Conservation (phyloP, 2,113 vertebrate species). For the Orycteropus afer region DNA sequence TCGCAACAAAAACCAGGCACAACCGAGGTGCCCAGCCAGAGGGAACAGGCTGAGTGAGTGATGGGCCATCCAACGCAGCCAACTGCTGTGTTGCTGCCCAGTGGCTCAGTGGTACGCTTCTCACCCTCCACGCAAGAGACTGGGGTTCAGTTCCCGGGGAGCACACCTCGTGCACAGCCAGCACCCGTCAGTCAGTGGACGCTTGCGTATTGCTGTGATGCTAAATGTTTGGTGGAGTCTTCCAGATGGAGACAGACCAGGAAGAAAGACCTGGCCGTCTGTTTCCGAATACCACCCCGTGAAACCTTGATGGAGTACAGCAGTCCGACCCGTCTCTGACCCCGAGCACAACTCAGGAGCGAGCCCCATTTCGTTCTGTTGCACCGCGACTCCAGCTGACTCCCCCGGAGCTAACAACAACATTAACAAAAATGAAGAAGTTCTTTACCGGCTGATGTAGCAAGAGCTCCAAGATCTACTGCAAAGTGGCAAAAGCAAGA, state of each 20-base stretch:
- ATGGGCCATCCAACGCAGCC: background rate
- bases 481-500: background rate
- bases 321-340: background rate
- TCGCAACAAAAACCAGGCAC: background rate
- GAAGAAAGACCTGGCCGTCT: background rate
- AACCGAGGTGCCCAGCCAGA: background rate
- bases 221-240: background rate
- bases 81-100: too few species aligned
- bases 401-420: background rate
- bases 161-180: background rate
- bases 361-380: background rate
- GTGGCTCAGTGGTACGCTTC: background rate
- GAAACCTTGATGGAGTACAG: background rate
- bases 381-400: background rate
- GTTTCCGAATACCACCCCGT: background rate
- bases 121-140: background rate
- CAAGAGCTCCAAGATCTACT: background rate
- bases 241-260: background rate
- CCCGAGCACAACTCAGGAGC: background rate
- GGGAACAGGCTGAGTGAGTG: fast-evolving
- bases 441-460: background rate
- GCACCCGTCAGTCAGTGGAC: background rate
- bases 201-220: background rate
- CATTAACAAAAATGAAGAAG: background rate
- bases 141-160: background rate